phyloP scores from a whole-genome alignment of 2,113 vertebrate species.

The Corythornis cristatus region DNA sequence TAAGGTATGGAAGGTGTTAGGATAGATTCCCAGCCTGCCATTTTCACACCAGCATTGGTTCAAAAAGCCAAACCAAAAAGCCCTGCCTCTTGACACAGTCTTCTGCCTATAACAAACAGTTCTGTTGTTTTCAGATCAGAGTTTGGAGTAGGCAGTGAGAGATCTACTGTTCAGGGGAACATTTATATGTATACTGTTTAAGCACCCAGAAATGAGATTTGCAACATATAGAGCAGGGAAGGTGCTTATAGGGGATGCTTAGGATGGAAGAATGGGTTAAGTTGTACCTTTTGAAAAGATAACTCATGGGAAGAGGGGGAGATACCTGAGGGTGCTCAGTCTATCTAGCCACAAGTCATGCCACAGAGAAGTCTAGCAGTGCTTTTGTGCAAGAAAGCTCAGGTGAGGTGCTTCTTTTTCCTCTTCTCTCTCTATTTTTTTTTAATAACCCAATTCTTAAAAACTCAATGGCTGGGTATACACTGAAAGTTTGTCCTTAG shows the following conservation, averaged over 20 bases:
- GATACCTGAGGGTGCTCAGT: neutral
- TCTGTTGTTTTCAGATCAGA: neutral
- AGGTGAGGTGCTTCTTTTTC: neutral
- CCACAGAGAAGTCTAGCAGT: neutral
- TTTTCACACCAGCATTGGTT: neutral
- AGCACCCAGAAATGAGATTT: neutral
- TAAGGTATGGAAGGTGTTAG: neutral
- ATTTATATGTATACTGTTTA: neutral
- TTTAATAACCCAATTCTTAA: neutral
- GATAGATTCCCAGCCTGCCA: neutral
- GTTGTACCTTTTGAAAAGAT: neutral
- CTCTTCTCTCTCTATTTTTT: neutral
- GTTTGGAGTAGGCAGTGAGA: neutral
- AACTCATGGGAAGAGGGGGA: neutral
- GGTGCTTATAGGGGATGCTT: neutral
- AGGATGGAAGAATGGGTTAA: neutral
- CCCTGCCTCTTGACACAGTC: neutral
- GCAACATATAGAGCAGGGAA: neutral
- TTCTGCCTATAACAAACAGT: neutral
- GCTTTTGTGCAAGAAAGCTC: neutral
- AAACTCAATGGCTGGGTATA: fast-evolving
- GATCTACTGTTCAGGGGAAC: neutral
- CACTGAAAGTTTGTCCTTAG: neutral
- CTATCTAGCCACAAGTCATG: neutral
- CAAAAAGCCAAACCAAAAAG: neutral